Conservation (phyloP, 2,113 vertebrate genomes). For the Corynorhinus townsendii region DNA sequence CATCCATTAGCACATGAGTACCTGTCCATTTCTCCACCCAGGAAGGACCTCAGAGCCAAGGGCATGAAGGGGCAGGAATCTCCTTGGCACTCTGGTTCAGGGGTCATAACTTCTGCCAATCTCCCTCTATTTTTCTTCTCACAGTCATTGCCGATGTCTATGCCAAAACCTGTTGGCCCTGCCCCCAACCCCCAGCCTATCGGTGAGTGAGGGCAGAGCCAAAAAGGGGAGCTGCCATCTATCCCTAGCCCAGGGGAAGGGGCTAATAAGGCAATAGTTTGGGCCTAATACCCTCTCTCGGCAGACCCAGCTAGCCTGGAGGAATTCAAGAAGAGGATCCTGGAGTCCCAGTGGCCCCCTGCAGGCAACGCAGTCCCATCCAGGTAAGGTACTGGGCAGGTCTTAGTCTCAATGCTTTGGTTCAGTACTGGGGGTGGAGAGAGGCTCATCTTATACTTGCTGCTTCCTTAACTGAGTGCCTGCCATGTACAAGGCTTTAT, state of each 20-base stretch:
- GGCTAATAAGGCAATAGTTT: not conserved
- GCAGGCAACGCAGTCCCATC: not conserved
- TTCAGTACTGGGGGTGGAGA: not conserved
- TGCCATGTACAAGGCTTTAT: not conserved
- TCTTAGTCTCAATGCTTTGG: not conserved
- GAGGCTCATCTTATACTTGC: not conserved
- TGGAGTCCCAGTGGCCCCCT: constrained; percentile 29
- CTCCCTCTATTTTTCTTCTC: not conserved
- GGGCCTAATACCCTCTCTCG: not conserved
- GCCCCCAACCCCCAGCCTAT: not conserved
- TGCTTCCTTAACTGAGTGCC: not conserved
- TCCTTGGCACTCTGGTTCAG: not conserved
- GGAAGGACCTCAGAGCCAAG: not conserved
- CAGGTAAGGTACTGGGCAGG: constrained; percentile 22
- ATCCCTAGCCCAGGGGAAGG: not conserved
- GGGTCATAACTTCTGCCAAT: no score
- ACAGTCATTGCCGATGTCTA: not conserved
- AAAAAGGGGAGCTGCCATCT: not conserved
- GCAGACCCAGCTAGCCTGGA: constrained; percentile 50
- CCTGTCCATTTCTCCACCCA: not conserved
- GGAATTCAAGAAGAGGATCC: constrained; percentile 60
- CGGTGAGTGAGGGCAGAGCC: constrained; percentile 42
- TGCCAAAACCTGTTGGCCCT: not conserved
- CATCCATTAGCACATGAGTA: rapidly evolving
- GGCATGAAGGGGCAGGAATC: not conserved